These are phyloP conservation scores for Nemopilema nomurai DNA, from an alignment of 30 jellyfish, hydroid and myxozoan species.

Conservation along the genomic window DNA sequence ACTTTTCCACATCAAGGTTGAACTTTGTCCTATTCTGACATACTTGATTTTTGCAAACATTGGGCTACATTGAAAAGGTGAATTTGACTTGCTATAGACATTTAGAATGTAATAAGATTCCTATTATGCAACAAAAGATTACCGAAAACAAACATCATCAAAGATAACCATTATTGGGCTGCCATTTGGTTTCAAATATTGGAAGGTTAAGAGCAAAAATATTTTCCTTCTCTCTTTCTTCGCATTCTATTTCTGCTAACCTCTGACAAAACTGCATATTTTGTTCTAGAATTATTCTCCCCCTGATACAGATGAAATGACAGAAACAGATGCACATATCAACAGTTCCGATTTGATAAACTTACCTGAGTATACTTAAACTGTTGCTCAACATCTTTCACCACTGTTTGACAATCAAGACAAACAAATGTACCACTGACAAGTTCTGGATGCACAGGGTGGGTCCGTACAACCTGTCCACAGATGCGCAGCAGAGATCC, in stretches of 20 bases:
- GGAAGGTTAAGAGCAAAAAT: too few relatives aligned
- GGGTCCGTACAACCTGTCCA: conserved; percentile 99
- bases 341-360: neutral
- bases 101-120: too few relatives aligned
- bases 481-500: conserved; percentile 94
- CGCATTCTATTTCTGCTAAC: too few relatives aligned
- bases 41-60: conserved; percentile 93
- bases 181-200: too few relatives aligned
- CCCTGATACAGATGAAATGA: neutral
- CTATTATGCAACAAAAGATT: too few relatives aligned
- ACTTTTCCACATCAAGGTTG: conserved; percentile 90
- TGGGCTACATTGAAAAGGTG: conserved; percentile 72
- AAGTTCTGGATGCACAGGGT: conserved; percentile 99
- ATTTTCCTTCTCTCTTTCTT: too few relatives aligned
- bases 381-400: conserved; percentile 97
- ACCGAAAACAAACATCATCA: too few relatives aligned
- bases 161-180: too few relatives aligned
- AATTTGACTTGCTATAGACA: neutral
- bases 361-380: conserved; percentile 96
- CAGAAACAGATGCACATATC: neutral
- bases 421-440: conserved; percentile 98
- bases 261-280: too few relatives aligned
- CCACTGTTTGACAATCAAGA: conserved; percentile 94
- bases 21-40: conserved; percentile 95
- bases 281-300: too few relatives aligned